phyloP scores from a whole-genome alignment of 2,888 invertebrate species.

The Folsomia candida region DNA sequence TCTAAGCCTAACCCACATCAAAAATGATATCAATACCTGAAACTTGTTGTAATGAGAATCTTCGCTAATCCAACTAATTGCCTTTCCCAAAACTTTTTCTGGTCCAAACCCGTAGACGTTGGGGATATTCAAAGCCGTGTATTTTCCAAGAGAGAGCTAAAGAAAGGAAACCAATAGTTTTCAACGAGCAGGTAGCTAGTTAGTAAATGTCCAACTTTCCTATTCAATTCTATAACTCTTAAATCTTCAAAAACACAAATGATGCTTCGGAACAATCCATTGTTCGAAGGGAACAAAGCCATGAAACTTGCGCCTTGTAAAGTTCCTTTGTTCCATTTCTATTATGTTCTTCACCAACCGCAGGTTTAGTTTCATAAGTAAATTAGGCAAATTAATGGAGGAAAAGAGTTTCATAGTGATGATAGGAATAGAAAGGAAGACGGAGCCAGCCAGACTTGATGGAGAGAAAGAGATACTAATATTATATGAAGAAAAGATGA shows the following conservation, averaged over 20 bases:
- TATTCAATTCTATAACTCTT: neutral
- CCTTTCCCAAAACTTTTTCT: too few relatives aligned
- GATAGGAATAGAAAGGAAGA: too few relatives aligned
- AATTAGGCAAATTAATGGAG: slow-evolving; percentile 8
- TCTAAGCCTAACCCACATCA: too few relatives aligned
- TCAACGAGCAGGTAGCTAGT: neutral
- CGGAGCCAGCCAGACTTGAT: too few relatives aligned
- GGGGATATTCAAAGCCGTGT: too few relatives aligned
- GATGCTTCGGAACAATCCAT: neutral
- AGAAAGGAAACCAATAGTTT: neutral
- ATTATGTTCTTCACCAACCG: neutral
- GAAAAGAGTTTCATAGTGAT: neutral
- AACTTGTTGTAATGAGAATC: neutral
- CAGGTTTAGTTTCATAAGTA: neutral
- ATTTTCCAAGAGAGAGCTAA: neutral
- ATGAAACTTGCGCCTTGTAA: slow-evolving; percentile 1
- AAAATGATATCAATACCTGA: too few relatives aligned
- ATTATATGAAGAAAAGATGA: too few relatives aligned
- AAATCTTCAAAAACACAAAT: neutral
- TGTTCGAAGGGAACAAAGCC: slow-evolving; percentile 9
- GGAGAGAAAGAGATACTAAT: too few relatives aligned
- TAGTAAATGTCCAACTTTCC: neutral
- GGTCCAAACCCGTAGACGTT: too few relatives aligned
- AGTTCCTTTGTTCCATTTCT: neutral
- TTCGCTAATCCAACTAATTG: neutral